Base-by-base conservation (phyloP, 2,888 invertebrate genomes). In the Ceramica pisi region DNA sequence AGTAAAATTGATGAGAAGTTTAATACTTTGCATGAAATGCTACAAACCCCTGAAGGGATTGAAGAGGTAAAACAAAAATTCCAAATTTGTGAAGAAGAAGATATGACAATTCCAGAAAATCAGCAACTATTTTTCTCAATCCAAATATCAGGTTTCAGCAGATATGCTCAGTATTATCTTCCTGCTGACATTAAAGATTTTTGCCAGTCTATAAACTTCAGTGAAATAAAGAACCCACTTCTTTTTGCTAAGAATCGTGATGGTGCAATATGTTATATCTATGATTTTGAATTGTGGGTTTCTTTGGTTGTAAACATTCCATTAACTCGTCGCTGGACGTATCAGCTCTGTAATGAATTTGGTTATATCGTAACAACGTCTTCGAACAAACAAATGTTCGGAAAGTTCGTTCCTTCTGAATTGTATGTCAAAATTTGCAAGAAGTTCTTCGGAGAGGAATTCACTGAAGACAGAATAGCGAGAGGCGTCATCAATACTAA, bases 321-420 rank as follows among this genome's bases (percentile, higher is more conserved):
- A 10, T 0, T 9, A 0, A 0, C 1, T 48, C 48, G 9, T 2
- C 3, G 0, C 48, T 48, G 48, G 48, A 1, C 1, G 9, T 48
- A 48, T 10, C 48, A 48, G 48, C 97, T 97, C 0, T 98, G 98
- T 90, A 97, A 97, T 9, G 98, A 98, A 91, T 98, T 97, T 87
- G 97, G 98, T 19, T 98, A 97, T 88, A 98, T 96, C 87, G 97
- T 97, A 90, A 97, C 97, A 0, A 96, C 97, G 0, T 96, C 95
- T 73, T 96, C 96, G 0, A 86, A 91, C 12, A 89, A 93, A 2
- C 96, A 97, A 31, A 97, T 97, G 0, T 98, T 97, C 88, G 96
- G 96, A 6, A 89, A 92, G n/a, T 90, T 92, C 21, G 82, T 96
- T 59, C 92, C 94, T 0, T 61, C 96, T 7, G 91, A 93, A 5